Evolutionary conservation across 1,140 invertebrate genomes (phyloP).

Genomic region (Eumaeus atala): DNA sequence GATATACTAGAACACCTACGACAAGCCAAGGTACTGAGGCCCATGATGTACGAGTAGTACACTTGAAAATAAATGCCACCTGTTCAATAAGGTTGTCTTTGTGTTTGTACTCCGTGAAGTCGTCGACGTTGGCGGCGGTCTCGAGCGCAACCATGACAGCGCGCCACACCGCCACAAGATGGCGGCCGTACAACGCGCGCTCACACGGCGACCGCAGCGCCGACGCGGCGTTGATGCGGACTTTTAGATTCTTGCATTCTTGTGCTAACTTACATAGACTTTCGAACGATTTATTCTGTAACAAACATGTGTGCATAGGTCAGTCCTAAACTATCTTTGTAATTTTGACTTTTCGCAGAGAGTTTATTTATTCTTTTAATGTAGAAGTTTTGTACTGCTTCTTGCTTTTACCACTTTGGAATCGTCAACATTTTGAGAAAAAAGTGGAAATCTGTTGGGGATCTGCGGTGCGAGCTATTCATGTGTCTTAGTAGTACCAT

Average conservation of each 20-base stretch:
- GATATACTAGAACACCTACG: too few relatives aligned
- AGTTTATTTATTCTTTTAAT: neutral
- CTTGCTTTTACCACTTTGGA: too few relatives aligned
- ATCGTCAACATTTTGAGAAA: too few relatives aligned
- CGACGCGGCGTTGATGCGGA: conserved; percentile 86
- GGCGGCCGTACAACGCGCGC: conserved; percentile 77
- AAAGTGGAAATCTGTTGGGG: too few relatives aligned
- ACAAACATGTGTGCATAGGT: neutral
- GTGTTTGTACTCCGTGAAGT: conserved; percentile 87
- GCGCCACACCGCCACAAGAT: conserved; percentile 79
- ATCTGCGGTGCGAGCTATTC: too few relatives aligned
- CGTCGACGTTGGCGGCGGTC: conserved; percentile 82
- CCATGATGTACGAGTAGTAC: too few relatives aligned
- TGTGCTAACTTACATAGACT: conserved; percentile 68
- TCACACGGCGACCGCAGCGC: conserved; percentile 79
- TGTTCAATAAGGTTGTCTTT: conserved; percentile 78
- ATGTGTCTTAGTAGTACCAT: too few relatives aligned
- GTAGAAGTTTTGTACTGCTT: too few relatives aligned
- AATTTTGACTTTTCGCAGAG: neutral
- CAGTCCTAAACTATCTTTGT: neutral
- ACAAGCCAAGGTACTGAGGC: too few relatives aligned
- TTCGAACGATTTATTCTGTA: conserved; percentile 62
- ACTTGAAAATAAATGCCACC: conserved; percentile 26
- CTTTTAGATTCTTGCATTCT: conserved; percentile 78
- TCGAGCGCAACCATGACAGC: conserved; percentile 81